Percentiles rank a stretch among this genome's conserved stretches.
phyloP scores from a whole-genome alignment of 2,888 invertebrate species.

The Dysmachus trigonus region DNA sequence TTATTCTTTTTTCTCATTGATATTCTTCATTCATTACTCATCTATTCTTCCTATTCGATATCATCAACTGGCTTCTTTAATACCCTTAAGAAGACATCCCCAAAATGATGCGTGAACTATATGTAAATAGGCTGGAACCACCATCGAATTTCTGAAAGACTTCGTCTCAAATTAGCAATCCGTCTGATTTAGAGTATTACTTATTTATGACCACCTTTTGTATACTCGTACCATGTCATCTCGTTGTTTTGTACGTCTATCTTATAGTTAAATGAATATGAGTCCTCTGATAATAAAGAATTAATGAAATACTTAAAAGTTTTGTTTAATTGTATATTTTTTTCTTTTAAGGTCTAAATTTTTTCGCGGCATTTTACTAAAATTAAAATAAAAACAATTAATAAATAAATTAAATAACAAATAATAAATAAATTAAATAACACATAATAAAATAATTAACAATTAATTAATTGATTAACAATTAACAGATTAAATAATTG shows the following conservation, averaged over 20 bases:
- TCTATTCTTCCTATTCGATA: neutral
- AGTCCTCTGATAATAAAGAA: slow-evolving; percentile 4
- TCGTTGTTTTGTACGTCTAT: neutral
- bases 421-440: too few species aligned
- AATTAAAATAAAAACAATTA: too few species aligned
- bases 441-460: too few species aligned
- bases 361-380: too few species aligned
- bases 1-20: neutral
- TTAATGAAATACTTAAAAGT: neutral
- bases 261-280: neutral
- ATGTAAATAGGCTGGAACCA: neutral
- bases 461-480: too few species aligned
- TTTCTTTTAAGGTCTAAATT: too few species aligned
- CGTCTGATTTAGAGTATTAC: neutral
- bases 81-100: neutral
- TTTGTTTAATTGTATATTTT: neutral
- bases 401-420: too few species aligned
- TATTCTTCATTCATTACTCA: neutral
- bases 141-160: neutral
- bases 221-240: neutral
- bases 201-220: neutral
- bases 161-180: neutral
- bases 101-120: neutral
- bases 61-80: neutral
- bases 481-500: too few species aligned